A percentile compares a stretch with the other conserved stretches of the same genome.
These are phyloP conservation scores for Datnioides undecimradiatus DNA, from an alignment of 2,113 vertebrate species.

Conservation along the genomic window DNA sequence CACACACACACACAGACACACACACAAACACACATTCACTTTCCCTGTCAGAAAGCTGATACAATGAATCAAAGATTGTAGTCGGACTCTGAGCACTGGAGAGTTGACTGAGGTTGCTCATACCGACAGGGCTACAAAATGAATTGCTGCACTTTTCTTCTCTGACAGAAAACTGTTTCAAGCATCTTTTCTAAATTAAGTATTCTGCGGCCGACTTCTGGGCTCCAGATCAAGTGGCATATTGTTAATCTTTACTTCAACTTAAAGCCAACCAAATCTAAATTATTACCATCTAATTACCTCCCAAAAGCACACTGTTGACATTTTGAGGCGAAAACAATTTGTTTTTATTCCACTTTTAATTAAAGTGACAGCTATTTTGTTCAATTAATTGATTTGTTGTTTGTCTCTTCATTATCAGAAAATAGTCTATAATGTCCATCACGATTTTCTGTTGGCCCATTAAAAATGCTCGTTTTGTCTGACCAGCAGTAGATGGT, in stretches of 20 bases:
- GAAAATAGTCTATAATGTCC: neutral
- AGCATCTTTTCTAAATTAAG: neutral
- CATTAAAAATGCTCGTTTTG: neutral
- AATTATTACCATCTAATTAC: slow-evolving; percentile 13
- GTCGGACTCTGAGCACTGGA: neutral
- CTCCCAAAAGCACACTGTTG: neutral
- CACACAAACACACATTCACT: slow-evolving; percentile 27
- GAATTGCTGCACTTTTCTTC: neutral
- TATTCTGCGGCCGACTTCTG: neutral
- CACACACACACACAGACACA: slow-evolving; percentile 51
- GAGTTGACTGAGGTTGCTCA: neutral
- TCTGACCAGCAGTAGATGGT: neutral
- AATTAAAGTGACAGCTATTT: neutral
- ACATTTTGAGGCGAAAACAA: neutral
- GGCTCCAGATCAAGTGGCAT: neutral
- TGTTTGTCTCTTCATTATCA: neutral
- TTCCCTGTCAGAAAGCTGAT: slow-evolving; percentile 10
- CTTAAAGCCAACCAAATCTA: neutral
- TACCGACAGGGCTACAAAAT: neutral
- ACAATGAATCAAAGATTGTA: slow-evolving; percentile 20
- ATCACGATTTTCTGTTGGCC: neutral
- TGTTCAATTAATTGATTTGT: neutral
- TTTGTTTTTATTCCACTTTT: neutral
- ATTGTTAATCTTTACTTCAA: slow-evolving; percentile 4
- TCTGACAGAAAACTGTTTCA: neutral